Percentiles rank a stretch among this genome's conserved stretches.
Evolutionary conservation across 2,797 vertebrate species (phyloP).

Genomic region (Neosalanx taihuensis): DNA sequence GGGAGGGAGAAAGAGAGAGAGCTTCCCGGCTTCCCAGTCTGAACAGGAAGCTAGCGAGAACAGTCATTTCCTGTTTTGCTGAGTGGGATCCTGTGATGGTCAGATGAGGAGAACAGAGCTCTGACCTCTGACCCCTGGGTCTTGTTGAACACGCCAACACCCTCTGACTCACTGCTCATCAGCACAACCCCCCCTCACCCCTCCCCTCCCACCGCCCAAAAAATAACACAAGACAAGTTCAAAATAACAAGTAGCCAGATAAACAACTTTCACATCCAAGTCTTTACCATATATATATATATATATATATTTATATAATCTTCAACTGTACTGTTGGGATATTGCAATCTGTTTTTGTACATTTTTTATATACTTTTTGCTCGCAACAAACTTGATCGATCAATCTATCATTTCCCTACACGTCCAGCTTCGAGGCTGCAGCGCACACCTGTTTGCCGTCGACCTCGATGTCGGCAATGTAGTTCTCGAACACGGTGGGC

Average conservation of each 20-base stretch:
- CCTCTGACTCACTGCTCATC: slow-evolving; percentile 19
- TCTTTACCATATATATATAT: too few relatives aligned
- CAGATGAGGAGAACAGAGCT: slow-evolving; percentile 52
- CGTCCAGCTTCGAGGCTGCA: not conserved
- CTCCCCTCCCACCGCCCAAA: not conserved
- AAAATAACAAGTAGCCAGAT: not conserved
- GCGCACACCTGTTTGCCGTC: slow-evolving; percentile 89
- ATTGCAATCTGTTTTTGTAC: too few relatives aligned
- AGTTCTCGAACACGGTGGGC: slow-evolving; percentile 98
- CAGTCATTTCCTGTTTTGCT: slow-evolving; percentile 80
- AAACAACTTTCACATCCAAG: not conserved
- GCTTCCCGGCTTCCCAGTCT: slow-evolving; percentile 54
- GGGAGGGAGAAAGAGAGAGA: slow-evolving; percentile 20
- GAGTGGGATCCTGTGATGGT: slow-evolving; percentile 53
- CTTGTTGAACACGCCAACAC: slow-evolving; percentile 8
- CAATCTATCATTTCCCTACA: too few relatives aligned
- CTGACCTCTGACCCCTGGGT: slow-evolving; percentile 39
- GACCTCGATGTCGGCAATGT: slow-evolving; percentile 97
- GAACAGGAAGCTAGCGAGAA: slow-evolving; percentile 71
- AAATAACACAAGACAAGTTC: not conserved
- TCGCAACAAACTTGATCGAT: not conserved
- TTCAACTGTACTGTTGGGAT: too few relatives aligned
- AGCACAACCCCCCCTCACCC: not conserved
- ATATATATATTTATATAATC: too few relatives aligned
- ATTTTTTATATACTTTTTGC: not conserved